Base-by-base conservation (phyloP, 1,140 invertebrate genomes). In the Meloidogyne exigua region DNA sequence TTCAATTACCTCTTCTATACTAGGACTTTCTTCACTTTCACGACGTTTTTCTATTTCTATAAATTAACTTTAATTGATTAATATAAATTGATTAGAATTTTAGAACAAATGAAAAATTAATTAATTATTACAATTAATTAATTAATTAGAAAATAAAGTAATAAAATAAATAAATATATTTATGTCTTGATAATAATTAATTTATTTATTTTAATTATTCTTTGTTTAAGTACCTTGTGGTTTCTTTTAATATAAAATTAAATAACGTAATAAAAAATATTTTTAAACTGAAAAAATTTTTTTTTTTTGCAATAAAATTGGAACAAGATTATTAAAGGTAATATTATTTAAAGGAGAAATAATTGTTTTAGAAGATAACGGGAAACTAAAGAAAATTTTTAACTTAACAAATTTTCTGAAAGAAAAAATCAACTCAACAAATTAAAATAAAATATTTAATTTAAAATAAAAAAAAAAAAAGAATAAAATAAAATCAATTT, bases 291-390 rank as follows among this genome's bases (percentile, higher is more conserved):
- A 32, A 32, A 39, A 39, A 39, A 7, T 57, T 57, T n/a, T n/a
- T n/a, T n/a, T n/a, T n/a, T n/a, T 57, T 57, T 57, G 49, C 49
- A 57, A n/a, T 57, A 57, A 57, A 57, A n/a, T 57, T 57, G 36
- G 36, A 39, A 4, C 28, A 32, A 32, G 7, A 32, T 32, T 32
- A 32, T 32, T n/a, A n/a, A n/a, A n/a, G n/a, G n/a, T n/a, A n/a
- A n/a, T n/a, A 32, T 2, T 32, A 32, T 32, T 32, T 7, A 32
- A 32, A 32, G 7, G 7, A 32, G 28, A 32, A 32, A n/a, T n/a
- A n/a, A n/a, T n/a, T n/a, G n/a, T n/a, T n/a, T n/a, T n/a, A n/a
- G n/a, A n/a, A n/a, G n/a, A n/a, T n/a, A n/a, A n/a, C n/a, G n/a
- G n/a, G n/a, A n/a, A n/a, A n/a, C n/a, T n/a, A n/a, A n/a, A n/a